A percentile compares a stretch with the other conserved stretches of the same genome.
phyloP scores from a whole-genome alignment of 37 sponge, comb jelly and placozoan species.

The Petrosia ficiformis region DNA sequence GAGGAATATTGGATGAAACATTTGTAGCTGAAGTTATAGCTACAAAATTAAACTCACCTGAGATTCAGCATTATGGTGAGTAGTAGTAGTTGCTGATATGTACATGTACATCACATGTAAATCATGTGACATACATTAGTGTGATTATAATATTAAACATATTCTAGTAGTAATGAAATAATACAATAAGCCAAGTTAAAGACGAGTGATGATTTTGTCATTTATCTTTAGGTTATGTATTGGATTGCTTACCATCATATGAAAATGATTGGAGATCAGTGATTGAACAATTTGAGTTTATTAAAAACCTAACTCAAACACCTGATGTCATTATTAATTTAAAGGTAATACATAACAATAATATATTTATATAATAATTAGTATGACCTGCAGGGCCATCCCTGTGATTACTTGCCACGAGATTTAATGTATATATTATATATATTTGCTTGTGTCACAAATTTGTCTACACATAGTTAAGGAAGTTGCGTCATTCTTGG shows the following conservation, averaged over 20 bases:
- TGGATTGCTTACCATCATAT: constrained; percentile 82
- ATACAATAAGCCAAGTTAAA: neutral
- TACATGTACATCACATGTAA: neutral
- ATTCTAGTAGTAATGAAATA: neutral
- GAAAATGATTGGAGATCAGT: constrained; percentile 56
- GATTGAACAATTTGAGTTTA: constrained; percentile 69
- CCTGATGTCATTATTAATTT: constrained; percentile 93
- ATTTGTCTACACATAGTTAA: too few relatives aligned
- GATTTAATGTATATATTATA: too few relatives aligned
- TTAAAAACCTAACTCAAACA: constrained; percentile 46
- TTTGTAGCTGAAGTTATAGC: constrained; percentile 56
- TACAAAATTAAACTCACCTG: constrained; percentile 55
- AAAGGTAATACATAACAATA: constrained; percentile 75
- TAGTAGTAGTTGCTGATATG: neutral
- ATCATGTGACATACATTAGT: too few relatives aligned
- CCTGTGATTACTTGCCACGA: too few relatives aligned
- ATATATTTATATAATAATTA: too few relatives aligned
- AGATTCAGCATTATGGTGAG: constrained; percentile 81
- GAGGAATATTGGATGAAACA: constrained; percentile 44
- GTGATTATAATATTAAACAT: neutral
- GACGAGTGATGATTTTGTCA: neutral
- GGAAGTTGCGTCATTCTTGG: too few relatives aligned
- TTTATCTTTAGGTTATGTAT: constrained; percentile 74
- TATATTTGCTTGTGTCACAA: too few relatives aligned
- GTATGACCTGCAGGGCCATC: too few relatives aligned